These are phyloP conservation scores for Oreotrochilus melanogaster DNA, from an alignment of 2,113 vertebrate genomes.

Conservation along the genomic window DNA sequence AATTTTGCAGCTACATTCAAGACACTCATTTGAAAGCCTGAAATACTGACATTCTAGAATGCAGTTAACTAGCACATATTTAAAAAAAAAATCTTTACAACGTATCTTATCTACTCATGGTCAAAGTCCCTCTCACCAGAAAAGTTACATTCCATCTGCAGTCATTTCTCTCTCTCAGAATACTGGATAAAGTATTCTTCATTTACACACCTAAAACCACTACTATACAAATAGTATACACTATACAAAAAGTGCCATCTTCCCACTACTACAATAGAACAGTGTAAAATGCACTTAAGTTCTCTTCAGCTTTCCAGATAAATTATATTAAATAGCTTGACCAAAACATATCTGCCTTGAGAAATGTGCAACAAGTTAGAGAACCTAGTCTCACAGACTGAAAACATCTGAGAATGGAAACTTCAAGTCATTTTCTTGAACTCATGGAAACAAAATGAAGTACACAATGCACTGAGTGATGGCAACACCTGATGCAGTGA, in stretches of 20 bases:
- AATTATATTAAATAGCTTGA: not conserved
- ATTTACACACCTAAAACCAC: not conserved
- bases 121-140: not conserved
- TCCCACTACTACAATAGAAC: not conserved
- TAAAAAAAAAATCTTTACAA: not conserved
- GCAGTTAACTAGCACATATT: not conserved
- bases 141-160: not conserved
- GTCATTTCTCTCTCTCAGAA: not conserved
- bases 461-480: conserved; percentile 49
- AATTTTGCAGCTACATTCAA: not conserved
- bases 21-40: not conserved
- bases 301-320: not conserved
- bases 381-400: not conserved
- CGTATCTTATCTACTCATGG: not conserved
- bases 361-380: not conserved
- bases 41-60: not conserved
- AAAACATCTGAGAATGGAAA: not conserved
- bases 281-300: not conserved
- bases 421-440: not conserved
- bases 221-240: not conserved
- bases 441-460: conserved; percentile 65
- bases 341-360: not conserved
- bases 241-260: not conserved
- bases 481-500: conserved; percentile 30
- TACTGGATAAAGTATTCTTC: not conserved